Percentiles rank a stretch among this genome's conserved stretches.
Conservation (phyloP, 2,888 invertebrate species). For the Aromia moschata region DNA sequence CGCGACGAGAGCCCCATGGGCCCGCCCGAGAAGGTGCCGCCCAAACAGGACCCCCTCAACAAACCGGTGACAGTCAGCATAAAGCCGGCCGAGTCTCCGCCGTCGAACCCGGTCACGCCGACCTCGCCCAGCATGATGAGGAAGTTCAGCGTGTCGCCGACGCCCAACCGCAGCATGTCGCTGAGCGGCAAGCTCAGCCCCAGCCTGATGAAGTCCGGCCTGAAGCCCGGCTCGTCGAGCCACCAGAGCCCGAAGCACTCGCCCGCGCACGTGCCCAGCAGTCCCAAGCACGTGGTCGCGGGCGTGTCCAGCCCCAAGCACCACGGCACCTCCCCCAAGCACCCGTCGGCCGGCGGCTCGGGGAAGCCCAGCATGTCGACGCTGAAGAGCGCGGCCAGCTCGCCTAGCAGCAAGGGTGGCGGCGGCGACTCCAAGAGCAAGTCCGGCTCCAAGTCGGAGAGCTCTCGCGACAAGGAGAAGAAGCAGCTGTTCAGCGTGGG, state of each 20-base stretch:
- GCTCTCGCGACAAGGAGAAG: slow-evolving; percentile 60
- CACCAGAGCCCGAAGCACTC: slow-evolving; percentile 79
- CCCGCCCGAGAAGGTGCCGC: slow-evolving; percentile 82
- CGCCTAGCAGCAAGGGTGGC: slow-evolving; percentile 73
- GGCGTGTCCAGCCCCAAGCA: slow-evolving; percentile 81
- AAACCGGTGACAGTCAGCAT: slow-evolving; percentile 80
- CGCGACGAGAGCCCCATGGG: slow-evolving; percentile 83
- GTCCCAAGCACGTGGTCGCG: slow-evolving; percentile 75
- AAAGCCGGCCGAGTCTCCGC: slow-evolving; percentile 72
- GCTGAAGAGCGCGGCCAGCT: slow-evolving; percentile 80
- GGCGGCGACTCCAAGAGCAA: slow-evolving; percentile 67
- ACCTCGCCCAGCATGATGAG: slow-evolving; percentile 74
- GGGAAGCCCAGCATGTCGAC: slow-evolving; percentile 92
- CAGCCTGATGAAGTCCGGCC: slow-evolving; percentile 65
- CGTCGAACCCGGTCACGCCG: slow-evolving; percentile 61
- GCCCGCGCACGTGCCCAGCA: slow-evolving; percentile 72
- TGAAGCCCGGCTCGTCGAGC: slow-evolving; percentile 66
- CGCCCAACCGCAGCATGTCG: slow-evolving; percentile 71
- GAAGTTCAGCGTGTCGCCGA: slow-evolving; percentile 79
- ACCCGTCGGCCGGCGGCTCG: slow-evolving; percentile 73
- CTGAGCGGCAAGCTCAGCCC: slow-evolving; percentile 71
- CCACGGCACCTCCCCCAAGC: slow-evolving; percentile 81
- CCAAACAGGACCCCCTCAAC: slow-evolving; percentile 71
- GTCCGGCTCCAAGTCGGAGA: slow-evolving; percentile 51
- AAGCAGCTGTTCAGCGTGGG: slow-evolving; percentile 45